These are phyloP conservation scores for Oxystoma pomonae DNA, from an alignment of 2,888 invertebrate genomes.

Conservation along the genomic window DNA sequence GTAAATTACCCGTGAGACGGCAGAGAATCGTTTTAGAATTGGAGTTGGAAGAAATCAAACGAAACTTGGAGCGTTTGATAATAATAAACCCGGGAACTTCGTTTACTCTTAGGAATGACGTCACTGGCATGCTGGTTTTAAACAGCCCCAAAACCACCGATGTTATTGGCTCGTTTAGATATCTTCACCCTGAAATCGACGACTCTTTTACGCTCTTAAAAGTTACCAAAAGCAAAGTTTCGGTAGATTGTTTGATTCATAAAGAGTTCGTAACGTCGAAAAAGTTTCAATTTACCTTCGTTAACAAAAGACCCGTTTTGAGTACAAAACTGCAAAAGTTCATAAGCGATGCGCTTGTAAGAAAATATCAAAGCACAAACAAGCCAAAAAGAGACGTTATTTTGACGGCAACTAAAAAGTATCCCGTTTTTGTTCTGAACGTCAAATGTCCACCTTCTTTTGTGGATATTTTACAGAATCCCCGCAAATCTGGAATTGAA, in stretches of 20 bases:
- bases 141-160: constrained; percentile 56
- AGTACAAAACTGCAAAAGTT: constrained; percentile 52
- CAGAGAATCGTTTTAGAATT: constrained; percentile 51
- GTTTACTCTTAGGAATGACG: constrained; percentile 65
- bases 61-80: constrained; percentile 58
- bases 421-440: constrained; percentile 53
- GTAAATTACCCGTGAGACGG: constrained; percentile 59
- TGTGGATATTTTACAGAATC: constrained; percentile 51
- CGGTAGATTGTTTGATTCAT: constrained; percentile 56
- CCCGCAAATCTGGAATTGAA: constrained; percentile 51
- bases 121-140: constrained; percentile 54
- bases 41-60: constrained; percentile 59
- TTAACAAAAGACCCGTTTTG: constrained; percentile 58
- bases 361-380: constrained; percentile 10
- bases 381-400: constrained; percentile 11
- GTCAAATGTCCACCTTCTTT: constrained; percentile 51
- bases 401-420: constrained; percentile 25
- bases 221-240: constrained; percentile 47
- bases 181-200: constrained; percentile 48
- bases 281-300: constrained; percentile 58
- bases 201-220: constrained; percentile 44
- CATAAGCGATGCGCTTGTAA: constrained; percentile 43
- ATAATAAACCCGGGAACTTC: constrained; percentile 62
- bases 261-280: constrained; percentile 48
- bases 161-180: constrained; percentile 52